Base-by-base conservation (phyloP, 64 coral and sea anemone species). In the Acropora tenuis region DNA sequence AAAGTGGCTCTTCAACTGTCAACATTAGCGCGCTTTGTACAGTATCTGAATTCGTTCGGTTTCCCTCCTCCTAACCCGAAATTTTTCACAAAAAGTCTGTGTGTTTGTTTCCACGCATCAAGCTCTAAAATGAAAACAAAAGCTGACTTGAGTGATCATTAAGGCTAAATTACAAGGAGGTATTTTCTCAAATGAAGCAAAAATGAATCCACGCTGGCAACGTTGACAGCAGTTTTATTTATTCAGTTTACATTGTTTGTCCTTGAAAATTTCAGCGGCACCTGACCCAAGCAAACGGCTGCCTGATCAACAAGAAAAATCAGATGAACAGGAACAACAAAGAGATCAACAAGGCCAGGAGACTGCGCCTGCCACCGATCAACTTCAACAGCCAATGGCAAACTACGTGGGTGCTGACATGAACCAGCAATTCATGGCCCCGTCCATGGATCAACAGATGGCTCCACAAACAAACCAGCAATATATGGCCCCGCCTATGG, bases 261-360 rank as follows among this genome's bases (percentile, higher is more conserved):
- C 5, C 50, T 76, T 78, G 20, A 6, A 77, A n/a, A 18, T 60
- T 83, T 74, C 69, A 50, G 48, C 75, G 7, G 86, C 87, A 67
- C 65, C 48, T 50, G 48, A 74, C 30, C 89, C 67, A 8, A 83
- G 84, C 41, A 80, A 80, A 69, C 52, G 86, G 48, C 41, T 68
- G 41, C 74, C 73, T 1, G 79, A 84, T 48, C 83, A 53, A 48
- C 88, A 89, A 41, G 72, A 84, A 63, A 8, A 7, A 63, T 13
- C 11, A 63, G 60, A 63, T 63, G 60, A 63, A 63, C 60, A 63
- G 60, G 10, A 63, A 63, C 60, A 63, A 63, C 60, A 63, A 15
- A 10, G 60, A 63, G 60, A 63, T 63, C 60, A 63, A 63, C 60
- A 63, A 76, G 49, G 45, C 3, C 75, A 78, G 12, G 75, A 78